phyloP scores from a whole-genome alignment of 1,140 invertebrate species.

The Platorchestia sp. region DNA sequence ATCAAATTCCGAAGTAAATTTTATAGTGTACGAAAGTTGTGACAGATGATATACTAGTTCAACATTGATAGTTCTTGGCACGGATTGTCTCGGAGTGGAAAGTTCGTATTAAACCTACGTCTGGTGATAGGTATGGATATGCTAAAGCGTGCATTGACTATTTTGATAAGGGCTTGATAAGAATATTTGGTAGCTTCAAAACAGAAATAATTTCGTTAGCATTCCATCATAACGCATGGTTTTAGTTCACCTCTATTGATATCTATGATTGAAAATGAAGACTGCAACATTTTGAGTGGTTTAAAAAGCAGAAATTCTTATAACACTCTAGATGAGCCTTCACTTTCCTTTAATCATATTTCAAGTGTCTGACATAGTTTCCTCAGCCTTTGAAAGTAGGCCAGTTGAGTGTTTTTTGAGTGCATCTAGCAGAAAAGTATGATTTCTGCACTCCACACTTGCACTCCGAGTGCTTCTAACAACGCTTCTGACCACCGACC shows the following conservation, averaged over 20 bases:
- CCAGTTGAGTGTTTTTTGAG: neutral
- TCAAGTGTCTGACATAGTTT: neutral
- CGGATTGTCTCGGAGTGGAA: too few relatives aligned
- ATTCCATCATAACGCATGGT: neutral
- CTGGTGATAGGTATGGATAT: too few relatives aligned
- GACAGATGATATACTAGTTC: too few relatives aligned
- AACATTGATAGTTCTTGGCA: too few relatives aligned
- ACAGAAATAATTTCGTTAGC: neutral
- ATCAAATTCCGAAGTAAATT: too few relatives aligned
- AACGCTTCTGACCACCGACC: too few relatives aligned
- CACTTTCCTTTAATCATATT: neutral
- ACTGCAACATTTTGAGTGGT: too few relatives aligned
- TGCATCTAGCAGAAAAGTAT: neutral
- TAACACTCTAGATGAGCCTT: neutral
- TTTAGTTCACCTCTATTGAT: neutral
- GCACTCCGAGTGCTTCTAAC: neutral
- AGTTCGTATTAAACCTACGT: too few relatives aligned
- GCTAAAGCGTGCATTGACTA: too few relatives aligned
- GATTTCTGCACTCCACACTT: neutral
- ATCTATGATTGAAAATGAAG: neutral
- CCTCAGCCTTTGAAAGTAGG: neutral
- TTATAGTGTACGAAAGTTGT: too few relatives aligned
- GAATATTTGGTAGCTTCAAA: neutral
- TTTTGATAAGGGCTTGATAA: neutral
- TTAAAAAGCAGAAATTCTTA: too few relatives aligned